Conservation (phyloP, 2,797 vertebrate species). For the Rhynchonycteris naso region DNA sequence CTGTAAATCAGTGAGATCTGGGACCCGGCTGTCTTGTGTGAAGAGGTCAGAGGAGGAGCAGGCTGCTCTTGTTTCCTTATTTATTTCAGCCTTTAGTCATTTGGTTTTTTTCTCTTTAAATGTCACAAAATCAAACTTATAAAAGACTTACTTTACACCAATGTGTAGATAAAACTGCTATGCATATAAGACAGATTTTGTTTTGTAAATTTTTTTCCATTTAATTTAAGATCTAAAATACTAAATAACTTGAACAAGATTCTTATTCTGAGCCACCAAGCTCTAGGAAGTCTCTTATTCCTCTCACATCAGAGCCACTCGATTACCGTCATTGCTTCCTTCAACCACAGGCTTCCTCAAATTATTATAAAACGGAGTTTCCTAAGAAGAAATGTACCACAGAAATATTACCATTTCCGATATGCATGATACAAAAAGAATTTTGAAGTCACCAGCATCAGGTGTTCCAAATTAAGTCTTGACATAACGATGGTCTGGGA, state of each 20-base stretch:
- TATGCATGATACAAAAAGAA: not conserved
- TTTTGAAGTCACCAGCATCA: not conserved
- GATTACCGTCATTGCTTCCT: not conserved
- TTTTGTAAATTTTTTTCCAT: not conserved
- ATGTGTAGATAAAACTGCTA: not conserved
- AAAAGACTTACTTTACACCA: not conserved
- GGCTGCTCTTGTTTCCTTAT: not conserved
- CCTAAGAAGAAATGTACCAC: not conserved
- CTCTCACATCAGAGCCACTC: not conserved
- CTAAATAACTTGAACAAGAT: not conserved
- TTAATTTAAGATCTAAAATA: not conserved
- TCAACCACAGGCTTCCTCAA: not conserved
- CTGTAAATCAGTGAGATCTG: not conserved
- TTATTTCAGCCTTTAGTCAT: not conserved
- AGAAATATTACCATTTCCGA: not conserved
- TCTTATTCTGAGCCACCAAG: not conserved
- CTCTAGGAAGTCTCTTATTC: not conserved
- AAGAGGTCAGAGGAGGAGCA: not conserved
- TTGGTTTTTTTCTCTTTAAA: not conserved
- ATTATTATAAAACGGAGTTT: not conserved
- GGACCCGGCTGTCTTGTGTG: not conserved
- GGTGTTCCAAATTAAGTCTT: constrained; percentile 1
- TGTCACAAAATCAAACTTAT: not conserved
- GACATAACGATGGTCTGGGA: not conserved
- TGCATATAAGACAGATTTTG: not conserved